Evolutionary conservation across 2,888 invertebrate species (phyloP), one percentile per base, ranked within the genome.

Genomic region (Torymus texanus): DNA sequence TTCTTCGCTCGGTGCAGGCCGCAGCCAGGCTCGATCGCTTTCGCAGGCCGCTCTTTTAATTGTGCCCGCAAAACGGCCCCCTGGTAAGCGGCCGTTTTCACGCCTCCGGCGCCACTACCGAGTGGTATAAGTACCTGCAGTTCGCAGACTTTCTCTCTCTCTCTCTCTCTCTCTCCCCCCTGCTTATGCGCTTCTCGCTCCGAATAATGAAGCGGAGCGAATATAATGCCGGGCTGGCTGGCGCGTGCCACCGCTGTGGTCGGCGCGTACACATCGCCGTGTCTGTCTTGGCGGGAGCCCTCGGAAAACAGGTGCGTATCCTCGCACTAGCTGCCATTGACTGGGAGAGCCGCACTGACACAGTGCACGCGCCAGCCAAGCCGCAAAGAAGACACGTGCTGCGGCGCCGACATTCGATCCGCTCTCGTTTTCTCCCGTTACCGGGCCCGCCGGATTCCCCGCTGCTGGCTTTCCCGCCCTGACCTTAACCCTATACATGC

Each of bases 401-500:
- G 8, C 29, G 51, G n/a, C 65, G 16, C 68, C 68, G 82, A 75
- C 78, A 82, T 78, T 82, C 75, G 78, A 82, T 82, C 72, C 73
- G 80, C 78, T 78, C 78, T 79, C 78, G 71, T 82, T 79, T 82
- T 81, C 82, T 81, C 71, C 75, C 76, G 75, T 80, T 80, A 82
- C 77, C 29, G 68, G 50, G 21, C 14, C 16, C 11, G 29, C 51
- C 63, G 75, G 67, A 72, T 75, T 67, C 71, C 67, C 59, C 55
- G 53, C 66, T 16, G 51, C 62, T 18, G 21, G 41, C 50, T 63
- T 24, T 61, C 41, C 14, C 56, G 12, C 62, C 11, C 29, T 67
- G 78, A 78, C 78, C 78, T 78, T 78, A 78, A 78, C 78, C 78
- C 61, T 53, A 68, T 53, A 68, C 50, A 1, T 55, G 56, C 16